Evolutionary conservation across 2,888 invertebrate species (phyloP), one percentile per base, ranked within the genome.

Genomic region (Blastobasis lacticolella): DNA sequence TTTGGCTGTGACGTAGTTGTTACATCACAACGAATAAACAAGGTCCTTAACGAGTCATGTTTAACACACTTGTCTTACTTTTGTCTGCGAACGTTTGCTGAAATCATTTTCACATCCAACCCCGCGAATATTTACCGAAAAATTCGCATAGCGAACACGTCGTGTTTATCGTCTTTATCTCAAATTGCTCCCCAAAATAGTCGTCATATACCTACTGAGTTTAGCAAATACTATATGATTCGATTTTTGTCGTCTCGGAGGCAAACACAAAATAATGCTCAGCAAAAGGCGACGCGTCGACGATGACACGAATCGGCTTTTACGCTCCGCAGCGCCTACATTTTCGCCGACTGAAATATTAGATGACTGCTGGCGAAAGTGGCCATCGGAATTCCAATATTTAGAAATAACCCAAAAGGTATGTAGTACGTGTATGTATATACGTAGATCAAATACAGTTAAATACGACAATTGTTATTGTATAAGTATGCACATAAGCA

Each of bases 281-380:
- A 63, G 67, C 60, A 66, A 70, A 68, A 61, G 64, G 63, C 62
- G 51, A 41, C 63, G 60, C 57, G 54, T 7, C 42, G 42, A 61
- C 63, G 64, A 63, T 64, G 73, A 81, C 79, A 80, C 70, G 78
- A 79, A 77, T 78, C 77, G 72, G 78, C 81, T 83, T 80, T 81
- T 75, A 78, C 74, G 78, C 73, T 66, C 65, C 62, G 58, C 61
- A 59, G 64, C 66, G 66, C 72, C 71, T 69, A 75, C 71, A 74
- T 75, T 73, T 70, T 58, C 67, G 64, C 57, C 63, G 68, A 72
- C 69, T 60, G 62, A 52, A 49, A 59, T 66, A 51, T 55, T 36
- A 63, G 61, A 68, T 67, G 63, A 69, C 57, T 67, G 61, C 62
- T 59, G 57, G 57, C 57, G 56, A 59, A 63, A 65, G 67, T 63